Base-by-base conservation (phyloP, 1,140 invertebrate genomes). In the Trigoniulus corallinus region DNA sequence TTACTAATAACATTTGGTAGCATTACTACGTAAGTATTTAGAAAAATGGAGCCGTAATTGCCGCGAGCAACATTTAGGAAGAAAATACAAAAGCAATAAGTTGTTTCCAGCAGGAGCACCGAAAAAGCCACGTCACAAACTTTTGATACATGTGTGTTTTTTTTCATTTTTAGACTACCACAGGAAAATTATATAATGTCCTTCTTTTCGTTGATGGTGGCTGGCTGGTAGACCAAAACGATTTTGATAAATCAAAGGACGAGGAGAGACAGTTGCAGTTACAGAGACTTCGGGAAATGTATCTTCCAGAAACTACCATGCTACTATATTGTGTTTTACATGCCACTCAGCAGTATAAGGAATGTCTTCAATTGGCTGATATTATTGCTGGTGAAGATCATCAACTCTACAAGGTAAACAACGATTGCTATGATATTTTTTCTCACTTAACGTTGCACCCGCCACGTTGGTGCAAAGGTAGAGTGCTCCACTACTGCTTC, bases 131-230 rank as follows among this genome's bases (percentile, higher is more conserved):
- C n/a, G n/a, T n/a, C n/a, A n/a, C n/a, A n/a, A 29, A 27, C 4
- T 44, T 44, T 50, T 42, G 34, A 12, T 52, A 3, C 22, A 51
- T 43, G 15, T n/a, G 29, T 7, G 42, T 50, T 49, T 25, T 34
- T 48, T 55, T 57, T 60, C 57, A 48, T 50, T 63, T 63, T 50
- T 55, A 78, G 81, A 74, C 71, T 53, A 81, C 85, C 0, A 81
- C 81, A 57, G 78, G 81, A 44, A 71, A 82, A 25, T 69, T 96
- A 1, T 89, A 85, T 66, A 92, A 93, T 67, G 81, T 94, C 4
- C 62, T 96, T 23, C 62, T 89, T 1, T 94, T 94, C 62, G 82
- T 87, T 37, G 81, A 87, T 56, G 82, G 82, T 40, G 87, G 88
- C 25, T 96, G 89, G 89, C 71, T 95, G 50, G 75, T 79, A 22